Base-by-base conservation (phyloP, 2,888 invertebrate species). In the Lasioglossum morio region DNA sequence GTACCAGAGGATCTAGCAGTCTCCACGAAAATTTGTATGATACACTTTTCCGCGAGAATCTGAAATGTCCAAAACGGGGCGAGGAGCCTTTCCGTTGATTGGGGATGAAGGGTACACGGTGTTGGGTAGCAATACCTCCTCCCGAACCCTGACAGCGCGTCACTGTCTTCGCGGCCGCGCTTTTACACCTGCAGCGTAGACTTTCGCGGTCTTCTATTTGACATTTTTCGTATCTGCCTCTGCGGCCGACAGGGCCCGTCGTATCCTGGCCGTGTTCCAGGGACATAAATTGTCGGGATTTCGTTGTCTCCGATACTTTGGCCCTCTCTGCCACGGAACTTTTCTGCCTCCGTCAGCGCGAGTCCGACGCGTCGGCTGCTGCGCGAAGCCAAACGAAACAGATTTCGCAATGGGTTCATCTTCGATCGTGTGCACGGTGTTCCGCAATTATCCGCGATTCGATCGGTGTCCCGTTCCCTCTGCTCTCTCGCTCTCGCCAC, bases 261-360 rank as follows among this genome's bases (percentile, higher is more conserved):
- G 70, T 69, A 37, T 80, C 46, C 85, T 91, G 87, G 91, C 90
- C 30, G 46, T 57, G 85, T 84, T 91, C 91, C 89, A 91, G 63
- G 40, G 72, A 77, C 86, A 89, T 89, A 90, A 91, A 90, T 91
- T 88, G 88, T 88, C 86, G 86, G 86, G 88, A 88, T 88, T 79
- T 89, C 84, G 81, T 90, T 90, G 83, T 87, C 85, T 81, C 84
- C 82, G 84, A 79, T 91, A 87, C 85, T 85, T 85, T 84, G 57
- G 80, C 80, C 73, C 10, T 34, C 34, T 37, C 34, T 0, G 34
- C 19, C 27, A 2, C 30, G 40, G 63, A 88, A 89, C 75, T 82
- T 85, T 84, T 79, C 82, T 43, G 70, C 76, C 66, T 69, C 73
- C 77, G 72, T 89, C 86, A 80, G 77, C 80, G 66, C 76, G 19